phyloP scores from a whole-genome alignment of 2,113 vertebrate species.

The Casuarius casuarius region DNA sequence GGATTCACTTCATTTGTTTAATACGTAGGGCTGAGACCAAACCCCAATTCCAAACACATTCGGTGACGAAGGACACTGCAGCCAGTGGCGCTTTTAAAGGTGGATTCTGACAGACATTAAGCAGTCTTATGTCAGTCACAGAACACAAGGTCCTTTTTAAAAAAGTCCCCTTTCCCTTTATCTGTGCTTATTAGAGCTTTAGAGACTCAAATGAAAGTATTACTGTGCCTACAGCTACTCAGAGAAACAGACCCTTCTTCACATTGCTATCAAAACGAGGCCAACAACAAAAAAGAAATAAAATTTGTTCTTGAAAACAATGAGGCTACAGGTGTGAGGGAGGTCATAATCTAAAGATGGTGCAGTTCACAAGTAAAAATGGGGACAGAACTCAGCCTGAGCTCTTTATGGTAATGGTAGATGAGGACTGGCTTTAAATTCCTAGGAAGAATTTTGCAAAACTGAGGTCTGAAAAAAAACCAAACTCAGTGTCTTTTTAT shows the following conservation, averaged over 20 bases:
- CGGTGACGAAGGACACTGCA: not conserved
- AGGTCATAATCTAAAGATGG: conserved; percentile 58
- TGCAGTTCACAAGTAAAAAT: conserved; percentile 43
- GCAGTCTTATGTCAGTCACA: conserved; percentile 11
- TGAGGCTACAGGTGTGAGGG: conserved; percentile 48
- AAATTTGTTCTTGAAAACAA: conserved; percentile 55
- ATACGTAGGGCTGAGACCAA: not conserved
- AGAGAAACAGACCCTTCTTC: conserved; percentile 51
- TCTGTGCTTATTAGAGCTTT: conserved; percentile 45
- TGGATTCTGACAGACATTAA: conserved; percentile 35
- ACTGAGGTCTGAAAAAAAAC: not conserved
- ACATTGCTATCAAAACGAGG: conserved; percentile 50
- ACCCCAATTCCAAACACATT: not conserved
- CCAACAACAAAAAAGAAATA: conserved; percentile 49
- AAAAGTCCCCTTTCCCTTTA: conserved; percentile 29
- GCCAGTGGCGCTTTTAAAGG: not conserved
- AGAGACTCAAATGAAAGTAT: conserved; percentile 40
- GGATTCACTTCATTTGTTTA: not conserved
- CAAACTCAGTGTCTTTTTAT: not conserved
- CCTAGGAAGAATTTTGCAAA: conserved; percentile 33
- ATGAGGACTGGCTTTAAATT: conserved; percentile 34
- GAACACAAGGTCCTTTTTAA: conserved; percentile 12
- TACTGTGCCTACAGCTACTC: conserved; percentile 41
- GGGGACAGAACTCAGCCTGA: conserved; percentile 66
- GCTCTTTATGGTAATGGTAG: conserved; percentile 15